Evolutionary conservation across 2,888 invertebrate genomes (phyloP).

Genomic region (Phyllotreta striolata): DNA sequence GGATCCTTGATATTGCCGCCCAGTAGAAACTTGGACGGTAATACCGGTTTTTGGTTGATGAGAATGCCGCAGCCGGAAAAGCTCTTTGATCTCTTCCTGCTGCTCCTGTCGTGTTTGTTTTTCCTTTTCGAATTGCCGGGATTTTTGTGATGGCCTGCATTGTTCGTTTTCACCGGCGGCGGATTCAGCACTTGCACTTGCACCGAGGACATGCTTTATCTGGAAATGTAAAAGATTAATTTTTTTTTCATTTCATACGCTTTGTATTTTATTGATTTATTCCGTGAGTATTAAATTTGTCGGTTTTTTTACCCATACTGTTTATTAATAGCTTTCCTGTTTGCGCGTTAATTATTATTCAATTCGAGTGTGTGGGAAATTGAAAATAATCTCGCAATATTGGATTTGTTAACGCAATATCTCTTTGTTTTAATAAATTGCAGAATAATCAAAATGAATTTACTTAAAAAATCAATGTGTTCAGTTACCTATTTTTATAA

Average conservation of each 20-base stretch:
- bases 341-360: too few relatives aligned
- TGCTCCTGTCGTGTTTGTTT: slow-evolving; percentile 60
- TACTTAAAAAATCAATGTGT: too few relatives aligned
- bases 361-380: too few relatives aligned
- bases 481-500: too few relatives aligned
- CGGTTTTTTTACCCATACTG: too few relatives aligned
- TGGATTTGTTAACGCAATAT: too few relatives aligned
- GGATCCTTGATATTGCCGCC: slow-evolving; percentile 97
- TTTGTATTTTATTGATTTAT: too few relatives aligned
- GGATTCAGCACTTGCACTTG: slow-evolving; percentile 60
- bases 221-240: neutral
- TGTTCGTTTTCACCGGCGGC: slow-evolving; percentile 38
- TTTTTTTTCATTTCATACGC: neutral
- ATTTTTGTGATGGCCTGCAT: slow-evolving; percentile 37
- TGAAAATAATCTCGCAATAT: too few relatives aligned
- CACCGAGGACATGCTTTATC: slow-evolving; percentile 60
- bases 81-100: slow-evolving; percentile 70
- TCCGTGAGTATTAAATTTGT: too few relatives aligned
- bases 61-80: slow-evolving; percentile 65
- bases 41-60: slow-evolving; percentile 75
- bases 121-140: slow-evolving; percentile 50
- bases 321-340: too few relatives aligned
- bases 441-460: too few relatives aligned
- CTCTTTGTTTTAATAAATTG: too few relatives aligned
- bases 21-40: slow-evolving; percentile 91